A percentile compares a stretch with the other conserved stretches of the same genome.
Evolutionary conservation across 23 tunicate genomes (phyloP).

Genomic region (Ascidia mentula): DNA sequence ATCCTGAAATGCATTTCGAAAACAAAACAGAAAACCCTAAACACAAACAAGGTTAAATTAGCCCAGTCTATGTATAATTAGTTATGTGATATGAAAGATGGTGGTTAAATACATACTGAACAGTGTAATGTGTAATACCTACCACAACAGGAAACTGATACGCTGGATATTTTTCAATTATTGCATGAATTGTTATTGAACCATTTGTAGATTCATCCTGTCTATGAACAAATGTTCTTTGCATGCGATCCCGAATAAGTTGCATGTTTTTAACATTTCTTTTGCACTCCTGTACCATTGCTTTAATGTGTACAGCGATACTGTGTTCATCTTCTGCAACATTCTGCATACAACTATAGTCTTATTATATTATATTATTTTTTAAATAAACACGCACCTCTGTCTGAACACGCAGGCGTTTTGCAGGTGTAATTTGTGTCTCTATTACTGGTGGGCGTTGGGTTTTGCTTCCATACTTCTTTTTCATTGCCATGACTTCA

Average conservation of each 20-base stretch:
- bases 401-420: not conserved
- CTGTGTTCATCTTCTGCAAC: constrained; percentile 18
- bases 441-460: constrained; percentile 9
- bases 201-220: constrained; percentile 12
- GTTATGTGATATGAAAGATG: not conserved
- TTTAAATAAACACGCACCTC: not conserved
- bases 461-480: constrained; percentile 6
- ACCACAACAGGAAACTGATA: constrained; percentile 20
- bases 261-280: constrained; percentile 14
- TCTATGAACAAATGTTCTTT: constrained; percentile 6
- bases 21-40: not conserved
- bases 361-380: not conserved
- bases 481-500: constrained; percentile 19
- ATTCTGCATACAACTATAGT: not conserved
- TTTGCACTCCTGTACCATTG: not conserved
- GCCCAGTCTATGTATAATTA: not conserved
- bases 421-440: not conserved
- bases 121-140: not conserved
- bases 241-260: not conserved
- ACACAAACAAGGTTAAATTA: not conserved
- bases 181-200: not conserved
- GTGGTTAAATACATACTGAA: not conserved
- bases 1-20: not conserved
- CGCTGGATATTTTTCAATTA: constrained; percentile 20
- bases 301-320: constrained; percentile 1